Percentiles rank a stretch among this genome's conserved stretches.
These are phyloP conservation scores for Chloropsis hardwickii DNA, from an alignment of 2,113 vertebrate species.

Conservation along the genomic window DNA sequence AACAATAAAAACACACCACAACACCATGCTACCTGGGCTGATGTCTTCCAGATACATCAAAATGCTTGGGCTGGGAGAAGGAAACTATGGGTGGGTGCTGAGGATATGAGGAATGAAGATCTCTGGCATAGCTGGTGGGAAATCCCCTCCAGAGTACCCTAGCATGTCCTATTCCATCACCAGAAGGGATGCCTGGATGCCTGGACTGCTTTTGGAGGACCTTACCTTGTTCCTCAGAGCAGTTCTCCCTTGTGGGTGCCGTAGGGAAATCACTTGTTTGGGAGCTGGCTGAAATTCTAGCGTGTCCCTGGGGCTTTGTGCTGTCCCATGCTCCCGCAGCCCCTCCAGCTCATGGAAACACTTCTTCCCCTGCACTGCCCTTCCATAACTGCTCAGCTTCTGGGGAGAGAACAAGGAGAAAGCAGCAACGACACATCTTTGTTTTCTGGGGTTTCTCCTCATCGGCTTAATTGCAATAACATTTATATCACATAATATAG, in stretches of 20 bases:
- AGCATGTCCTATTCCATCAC: rapidly evolving
- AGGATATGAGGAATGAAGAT: neutral
- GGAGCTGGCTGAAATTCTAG: neutral
- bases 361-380: neutral
- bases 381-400: neutral
- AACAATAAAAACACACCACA: too few relatives aligned
- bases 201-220: neutral
- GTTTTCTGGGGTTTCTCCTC: constrained; percentile 50
- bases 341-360: neutral
- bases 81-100: neutral
- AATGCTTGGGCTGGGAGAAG: neutral
- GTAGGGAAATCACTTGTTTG: neutral
- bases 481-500: constrained; percentile 79
- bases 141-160: neutral
- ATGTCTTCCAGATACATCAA: too few relatives aligned
- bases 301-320: rapidly evolving
- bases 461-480: constrained; percentile 80
- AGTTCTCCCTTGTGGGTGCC: neutral
- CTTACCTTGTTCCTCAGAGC: rapidly evolving
- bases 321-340: neutral
- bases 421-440: neutral
- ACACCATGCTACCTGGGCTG: neutral
- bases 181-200: neutral
- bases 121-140: neutral
- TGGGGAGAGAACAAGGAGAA: neutral